Evolutionary conservation across 2,113 vertebrate species (phyloP).

Genomic region (Cyanoderma ruficeps): DNA sequence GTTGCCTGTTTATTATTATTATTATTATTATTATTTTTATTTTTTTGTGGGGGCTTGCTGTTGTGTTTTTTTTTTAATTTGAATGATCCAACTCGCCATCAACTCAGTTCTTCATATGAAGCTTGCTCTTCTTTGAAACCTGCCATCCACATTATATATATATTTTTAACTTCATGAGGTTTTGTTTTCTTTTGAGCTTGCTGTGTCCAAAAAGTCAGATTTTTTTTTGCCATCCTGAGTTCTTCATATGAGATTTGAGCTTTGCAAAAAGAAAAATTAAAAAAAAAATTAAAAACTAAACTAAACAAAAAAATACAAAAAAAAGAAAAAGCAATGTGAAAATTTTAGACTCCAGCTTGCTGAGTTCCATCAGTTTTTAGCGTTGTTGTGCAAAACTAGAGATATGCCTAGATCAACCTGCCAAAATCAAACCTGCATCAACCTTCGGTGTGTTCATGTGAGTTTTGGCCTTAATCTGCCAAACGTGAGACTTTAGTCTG

Average conservation of each 20-base stretch:
- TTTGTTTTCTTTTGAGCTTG: conserved; percentile 78
- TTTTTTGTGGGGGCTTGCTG: conserved; percentile 60
- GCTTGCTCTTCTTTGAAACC: conserved; percentile 77
- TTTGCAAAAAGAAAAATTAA: conserved; percentile 73
- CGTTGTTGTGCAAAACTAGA: conserved; percentile 81
- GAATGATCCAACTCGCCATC: conserved; percentile 72
- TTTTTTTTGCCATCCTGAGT: conserved; percentile 74
- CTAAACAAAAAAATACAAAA: not conserved
- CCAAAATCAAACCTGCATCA: conserved; percentile 84
- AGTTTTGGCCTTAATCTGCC: conserved; percentile 82
- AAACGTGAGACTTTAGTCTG: conserved; percentile 88
- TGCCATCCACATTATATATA: conserved; percentile 75
- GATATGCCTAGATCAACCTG: conserved; percentile 80
- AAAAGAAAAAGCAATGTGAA: conserved; percentile 63
- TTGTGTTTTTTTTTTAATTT: conserved; percentile 3
- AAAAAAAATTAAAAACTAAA: not conserved
- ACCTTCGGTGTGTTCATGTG: conserved; percentile 81
- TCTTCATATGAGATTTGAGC: conserved; percentile 82
- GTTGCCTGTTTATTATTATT: conserved; percentile 46
- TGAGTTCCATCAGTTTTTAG: conserved; percentile 84
- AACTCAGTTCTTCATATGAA: conserved; percentile 76
- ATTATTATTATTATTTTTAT: conserved; percentile 12
- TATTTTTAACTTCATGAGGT: conserved; percentile 75
- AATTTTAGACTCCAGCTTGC: conserved; percentile 79
- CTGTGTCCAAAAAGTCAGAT: conserved; percentile 77